Conservation (phyloP, 2,797 vertebrate genomes). For the Notolabrus celidotus region DNA sequence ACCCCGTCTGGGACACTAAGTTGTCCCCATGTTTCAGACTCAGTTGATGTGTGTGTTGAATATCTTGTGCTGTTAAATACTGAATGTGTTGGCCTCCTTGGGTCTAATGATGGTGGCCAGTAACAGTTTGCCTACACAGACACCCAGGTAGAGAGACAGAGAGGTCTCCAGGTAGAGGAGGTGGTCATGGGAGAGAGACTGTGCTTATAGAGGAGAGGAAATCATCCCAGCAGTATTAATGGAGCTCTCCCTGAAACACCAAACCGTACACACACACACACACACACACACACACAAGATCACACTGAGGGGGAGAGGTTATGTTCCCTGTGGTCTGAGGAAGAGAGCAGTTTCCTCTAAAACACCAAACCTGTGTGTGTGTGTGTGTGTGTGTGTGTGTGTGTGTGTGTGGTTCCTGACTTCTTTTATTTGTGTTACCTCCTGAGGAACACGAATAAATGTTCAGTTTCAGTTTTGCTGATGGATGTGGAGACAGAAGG, state of each 20-base stretch:
- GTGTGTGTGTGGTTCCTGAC: neutral
- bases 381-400: constrained; percentile 3
- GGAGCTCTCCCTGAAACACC: constrained; percentile 40
- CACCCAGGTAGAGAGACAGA: constrained; percentile 23
- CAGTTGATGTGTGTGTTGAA: no score
- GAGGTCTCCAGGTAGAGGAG: constrained; percentile 63
- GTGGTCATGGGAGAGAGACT: constrained; percentile 79
- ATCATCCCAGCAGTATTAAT: constrained; percentile 65
- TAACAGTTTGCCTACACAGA: no score
- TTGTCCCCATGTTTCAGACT: no score
- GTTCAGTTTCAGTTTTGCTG: no score
- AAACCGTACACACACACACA: no score
- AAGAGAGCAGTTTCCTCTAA: constrained; percentile 33
- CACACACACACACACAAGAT: constrained; percentile 30
- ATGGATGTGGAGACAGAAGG: no score
- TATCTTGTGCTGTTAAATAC: no score
- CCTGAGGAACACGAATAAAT: no score
- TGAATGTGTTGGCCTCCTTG: no score
- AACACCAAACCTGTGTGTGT: constrained; percentile 8
- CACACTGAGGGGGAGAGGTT: constrained; percentile 38
- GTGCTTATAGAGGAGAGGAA: constrained; percentile 71
- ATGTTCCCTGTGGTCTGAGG: constrained; percentile 58
- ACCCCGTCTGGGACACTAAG: no score
- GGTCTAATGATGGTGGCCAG: no score
- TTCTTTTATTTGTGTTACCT: no score